phyloP scores from a whole-genome alignment of 1,140 invertebrate genomes.

The Ephestia elutella region DNA sequence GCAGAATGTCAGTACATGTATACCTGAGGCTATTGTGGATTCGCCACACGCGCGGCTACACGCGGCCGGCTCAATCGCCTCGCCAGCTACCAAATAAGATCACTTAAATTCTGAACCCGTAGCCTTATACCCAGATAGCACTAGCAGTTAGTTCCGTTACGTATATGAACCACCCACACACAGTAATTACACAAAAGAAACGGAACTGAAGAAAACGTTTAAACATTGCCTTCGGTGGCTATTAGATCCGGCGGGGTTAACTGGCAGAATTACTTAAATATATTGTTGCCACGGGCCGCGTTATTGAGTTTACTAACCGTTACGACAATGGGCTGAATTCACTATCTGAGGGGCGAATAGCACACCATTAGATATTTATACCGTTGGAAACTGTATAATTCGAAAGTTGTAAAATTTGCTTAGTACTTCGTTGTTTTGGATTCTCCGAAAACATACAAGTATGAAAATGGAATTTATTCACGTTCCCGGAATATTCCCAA shows the following conservation, averaged over 20 bases:
- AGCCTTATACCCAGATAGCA: slow-evolving; percentile 41
- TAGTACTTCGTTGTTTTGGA: background rate
- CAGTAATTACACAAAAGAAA: slow-evolving; percentile 55
- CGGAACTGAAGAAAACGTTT: slow-evolving; percentile 38
- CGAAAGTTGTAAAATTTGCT: background rate
- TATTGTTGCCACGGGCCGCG: slow-evolving; percentile 22
- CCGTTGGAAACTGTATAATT: background rate
- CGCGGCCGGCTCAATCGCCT: slow-evolving; percentile 35
- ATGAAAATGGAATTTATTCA: background rate
- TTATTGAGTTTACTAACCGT: slow-evolving; percentile 37
- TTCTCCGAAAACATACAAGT: background rate
- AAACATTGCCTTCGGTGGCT: slow-evolving; percentile 33
- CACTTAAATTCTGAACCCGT: slow-evolving; percentile 52
- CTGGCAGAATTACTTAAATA: slow-evolving; percentile 26
- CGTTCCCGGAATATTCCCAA: background rate
- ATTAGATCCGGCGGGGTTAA: slow-evolving; percentile 24
- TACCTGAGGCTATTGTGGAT: slow-evolving; percentile 34
- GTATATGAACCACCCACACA: slow-evolving; percentile 37
- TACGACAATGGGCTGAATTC: slow-evolving; percentile 17
- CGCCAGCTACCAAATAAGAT: slow-evolving; percentile 44
- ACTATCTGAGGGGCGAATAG: slow-evolving; percentile 13
- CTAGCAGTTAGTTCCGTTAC: slow-evolving; percentile 40
- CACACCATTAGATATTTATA: slow-evolving; percentile 6
- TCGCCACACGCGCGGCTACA: slow-evolving; percentile 36
- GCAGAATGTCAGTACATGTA: slow-evolving; percentile 36